Conservation (phyloP, 2,797 vertebrate species). For the Enteromius paludinosus region DNA sequence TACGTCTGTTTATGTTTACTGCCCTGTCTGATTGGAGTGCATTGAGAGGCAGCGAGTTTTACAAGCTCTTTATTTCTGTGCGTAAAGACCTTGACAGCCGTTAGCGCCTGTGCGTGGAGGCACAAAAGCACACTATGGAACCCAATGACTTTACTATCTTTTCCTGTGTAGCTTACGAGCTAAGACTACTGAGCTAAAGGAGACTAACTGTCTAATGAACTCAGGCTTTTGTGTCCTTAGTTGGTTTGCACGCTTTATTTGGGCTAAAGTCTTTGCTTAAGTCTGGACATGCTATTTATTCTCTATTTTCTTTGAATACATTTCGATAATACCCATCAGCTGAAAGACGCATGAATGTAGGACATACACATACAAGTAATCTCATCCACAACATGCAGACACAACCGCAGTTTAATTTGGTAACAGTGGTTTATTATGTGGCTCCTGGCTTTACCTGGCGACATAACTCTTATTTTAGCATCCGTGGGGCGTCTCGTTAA, state of each 20-base stretch:
- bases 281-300: slow-evolving; percentile 28
- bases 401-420: slow-evolving; percentile 52
- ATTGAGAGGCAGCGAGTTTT: slow-evolving; percentile 44
- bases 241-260: slow-evolving; percentile 1
- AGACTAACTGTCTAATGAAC: slow-evolving; percentile 12
- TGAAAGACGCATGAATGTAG: slow-evolving; percentile 12
- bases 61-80: slow-evolving; percentile 57
- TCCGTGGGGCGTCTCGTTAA: slow-evolving; percentile 56
- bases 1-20: slow-evolving; percentile 10
- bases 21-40: slow-evolving; percentile 25
- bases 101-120: slow-evolving; percentile 35
- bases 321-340: background rate
- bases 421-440: slow-evolving; percentile 58
- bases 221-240: slow-evolving; percentile 1
- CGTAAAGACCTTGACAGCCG: slow-evolving; percentile 47
- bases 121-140: background rate
- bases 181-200: background rate
- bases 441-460: slow-evolving; percentile 52
- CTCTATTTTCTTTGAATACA: slow-evolving; percentile 22
- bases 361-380: slow-evolving; percentile 7
- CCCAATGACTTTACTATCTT: slow-evolving; percentile 12
- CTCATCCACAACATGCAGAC: slow-evolving; percentile 14
- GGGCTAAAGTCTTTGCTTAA: background rate
- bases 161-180: background rate
- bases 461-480: slow-evolving; percentile 60